phyloP scores from a whole-genome alignment of 2,113 vertebrate genomes.

The Lamprotornis superbus region DNA sequence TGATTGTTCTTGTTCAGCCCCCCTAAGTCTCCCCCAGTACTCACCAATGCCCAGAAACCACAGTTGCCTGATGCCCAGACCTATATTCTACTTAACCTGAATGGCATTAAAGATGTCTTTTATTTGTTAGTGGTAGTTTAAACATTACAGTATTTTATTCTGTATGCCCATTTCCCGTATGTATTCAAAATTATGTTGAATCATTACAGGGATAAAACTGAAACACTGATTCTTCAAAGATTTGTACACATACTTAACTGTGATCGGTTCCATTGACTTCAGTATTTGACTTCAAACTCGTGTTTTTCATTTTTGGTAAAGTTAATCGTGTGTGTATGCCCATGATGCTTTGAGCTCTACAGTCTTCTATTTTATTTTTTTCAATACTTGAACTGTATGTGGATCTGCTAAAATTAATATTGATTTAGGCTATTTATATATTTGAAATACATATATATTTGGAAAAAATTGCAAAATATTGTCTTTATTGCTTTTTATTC shows the following conservation, averaged over 20 bases:
- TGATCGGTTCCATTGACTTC: not conserved
- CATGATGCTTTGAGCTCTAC: not conserved
- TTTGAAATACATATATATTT: not conserved
- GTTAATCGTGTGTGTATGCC: not conserved
- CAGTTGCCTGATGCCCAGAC: rapidly evolving
- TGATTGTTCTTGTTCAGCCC: rapidly evolving
- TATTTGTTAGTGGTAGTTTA: not conserved
- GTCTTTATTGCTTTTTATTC: not conserved
- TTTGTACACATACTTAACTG: not conserved
- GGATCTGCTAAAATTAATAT: not conserved
- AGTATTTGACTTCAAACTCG: not conserved
- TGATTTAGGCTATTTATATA: not conserved
- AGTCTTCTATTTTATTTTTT: not conserved
- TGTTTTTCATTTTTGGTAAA: not conserved
- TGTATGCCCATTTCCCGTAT: not conserved
- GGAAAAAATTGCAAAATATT: not conserved
- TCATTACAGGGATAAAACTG: not conserved
- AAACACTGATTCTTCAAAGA: not conserved
- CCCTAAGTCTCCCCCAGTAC: rapidly evolving
- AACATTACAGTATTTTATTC: not conserved
- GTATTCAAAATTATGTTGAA: not conserved
- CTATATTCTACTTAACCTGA: not conserved
- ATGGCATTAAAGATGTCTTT: not conserved
- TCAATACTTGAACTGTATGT: not conserved
- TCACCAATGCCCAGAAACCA: not conserved